phyloP scores from a whole-genome alignment of 2,888 invertebrate species.

The Thecophora atra region DNA sequence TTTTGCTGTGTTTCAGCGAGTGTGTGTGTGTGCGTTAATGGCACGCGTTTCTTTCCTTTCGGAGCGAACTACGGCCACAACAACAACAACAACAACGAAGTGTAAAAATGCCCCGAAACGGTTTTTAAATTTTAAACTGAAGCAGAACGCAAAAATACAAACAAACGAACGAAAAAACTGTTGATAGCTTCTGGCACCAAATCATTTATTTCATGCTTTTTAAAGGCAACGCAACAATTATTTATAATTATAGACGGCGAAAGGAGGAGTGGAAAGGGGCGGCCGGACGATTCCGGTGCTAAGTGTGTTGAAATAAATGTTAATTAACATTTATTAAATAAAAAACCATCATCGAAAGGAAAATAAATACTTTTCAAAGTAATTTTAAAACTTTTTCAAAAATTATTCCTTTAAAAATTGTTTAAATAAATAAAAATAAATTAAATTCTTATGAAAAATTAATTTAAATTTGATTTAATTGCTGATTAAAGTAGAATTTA shows the following conservation, averaged over 20 bases:
- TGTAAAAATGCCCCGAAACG: background rate
- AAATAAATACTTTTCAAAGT: too few species aligned
- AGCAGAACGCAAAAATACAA: too few species aligned
- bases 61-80: background rate
- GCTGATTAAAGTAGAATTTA: too few species aligned
- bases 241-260: background rate
- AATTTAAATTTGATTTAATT: too few species aligned
- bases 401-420: too few species aligned
- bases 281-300: too few species aligned
- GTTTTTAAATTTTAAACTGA: background rate
- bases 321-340: too few species aligned
- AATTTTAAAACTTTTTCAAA: too few species aligned
- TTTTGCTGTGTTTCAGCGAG: background rate
- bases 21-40: constrained; percentile 5
- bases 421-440: too few species aligned
- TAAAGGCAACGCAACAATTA: background rate
- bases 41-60: background rate
- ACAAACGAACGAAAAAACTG: background rate
- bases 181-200: background rate
- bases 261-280: background rate
- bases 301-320: too few species aligned
- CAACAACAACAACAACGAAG: background rate
- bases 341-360: too few species aligned
- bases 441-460: too few species aligned
- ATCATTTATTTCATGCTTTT: background rate